Conservation (phyloP, 2,113 vertebrate species). For the Riparia riparia region DNA sequence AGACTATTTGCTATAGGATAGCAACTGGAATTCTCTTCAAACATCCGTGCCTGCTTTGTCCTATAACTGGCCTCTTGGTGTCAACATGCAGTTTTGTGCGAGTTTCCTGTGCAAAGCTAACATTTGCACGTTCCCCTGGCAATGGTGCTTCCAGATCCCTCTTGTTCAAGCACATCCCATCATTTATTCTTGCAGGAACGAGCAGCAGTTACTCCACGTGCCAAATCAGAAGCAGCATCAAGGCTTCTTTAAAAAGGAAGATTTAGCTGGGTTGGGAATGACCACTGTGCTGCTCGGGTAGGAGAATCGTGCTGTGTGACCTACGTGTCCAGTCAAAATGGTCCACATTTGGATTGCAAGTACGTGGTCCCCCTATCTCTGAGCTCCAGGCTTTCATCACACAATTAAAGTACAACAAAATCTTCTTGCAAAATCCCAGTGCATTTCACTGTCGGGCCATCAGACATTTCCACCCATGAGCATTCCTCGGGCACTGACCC, state of each 20-base stretch:
- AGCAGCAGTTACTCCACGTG: slow-evolving; percentile 13
- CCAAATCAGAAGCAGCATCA: slow-evolving; percentile 5
- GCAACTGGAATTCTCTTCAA: slow-evolving; percentile 71
- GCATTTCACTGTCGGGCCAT: not conserved
- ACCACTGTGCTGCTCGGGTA: rapidly evolving
- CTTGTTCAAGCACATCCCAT: slow-evolving; percentile 45
- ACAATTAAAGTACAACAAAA: not conserved
- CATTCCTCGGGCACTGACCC: not conserved
- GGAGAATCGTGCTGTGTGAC: not conserved
- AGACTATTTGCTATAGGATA: slow-evolving; percentile 71
- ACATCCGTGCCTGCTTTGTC: slow-evolving; percentile 57
- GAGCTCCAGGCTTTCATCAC: not conserved
- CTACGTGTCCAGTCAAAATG: not conserved
- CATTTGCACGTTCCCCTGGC: slow-evolving; percentile 56
- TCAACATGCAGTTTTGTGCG: slow-evolving; percentile 39
- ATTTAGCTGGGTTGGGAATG: not conserved
- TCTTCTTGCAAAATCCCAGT: not conserved
- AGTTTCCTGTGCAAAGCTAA: slow-evolving; percentile 59
- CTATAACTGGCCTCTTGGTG: slow-evolving; percentile 59
- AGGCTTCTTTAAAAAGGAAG: not conserved
- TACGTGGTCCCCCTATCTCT: not conserved
- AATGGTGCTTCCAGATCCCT: slow-evolving; percentile 34
- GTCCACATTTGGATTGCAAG: not conserved
- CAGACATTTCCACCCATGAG: slow-evolving; percentile 1
- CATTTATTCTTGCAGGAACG: slow-evolving; percentile 11